Percentiles rank a stretch among this genome's conserved stretches.
phyloP scores from a whole-genome alignment of 1,140 invertebrate genomes.

The Epicauta chinensis region DNA sequence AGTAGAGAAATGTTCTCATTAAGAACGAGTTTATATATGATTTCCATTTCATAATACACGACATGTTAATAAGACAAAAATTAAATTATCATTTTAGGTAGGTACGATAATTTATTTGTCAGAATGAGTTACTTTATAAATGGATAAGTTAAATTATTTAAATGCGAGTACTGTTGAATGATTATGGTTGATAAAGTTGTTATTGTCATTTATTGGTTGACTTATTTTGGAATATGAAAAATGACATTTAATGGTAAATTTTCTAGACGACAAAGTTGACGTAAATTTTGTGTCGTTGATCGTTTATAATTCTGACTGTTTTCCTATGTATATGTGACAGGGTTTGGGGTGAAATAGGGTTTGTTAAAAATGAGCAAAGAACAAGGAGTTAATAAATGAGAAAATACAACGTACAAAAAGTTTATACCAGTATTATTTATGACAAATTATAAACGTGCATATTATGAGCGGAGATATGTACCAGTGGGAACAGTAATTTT shows the following conservation, averaged over 20 bases:
- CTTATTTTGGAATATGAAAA: too few relatives aligned
- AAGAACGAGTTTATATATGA: slow-evolving; percentile 14
- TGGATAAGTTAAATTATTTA: background rate
- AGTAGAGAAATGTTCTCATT: slow-evolving; percentile 11
- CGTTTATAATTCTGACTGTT: too few relatives aligned
- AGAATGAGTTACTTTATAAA: background rate
- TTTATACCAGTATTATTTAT: slow-evolving; percentile 16
- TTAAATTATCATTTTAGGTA: slow-evolving; percentile 9
- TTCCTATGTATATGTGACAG: too few relatives aligned
- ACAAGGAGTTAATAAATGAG: slow-evolving; percentile 9
- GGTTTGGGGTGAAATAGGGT: too few relatives aligned
- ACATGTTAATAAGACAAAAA: slow-evolving; percentile 16
- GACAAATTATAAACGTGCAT: slow-evolving; percentile 21
- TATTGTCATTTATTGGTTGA: too few relatives aligned
- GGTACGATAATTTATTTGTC: slow-evolving; percentile 10
- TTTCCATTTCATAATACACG: slow-evolving; percentile 11
- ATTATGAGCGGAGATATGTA: slow-evolving; percentile 14
- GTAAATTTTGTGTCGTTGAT: too few relatives aligned
- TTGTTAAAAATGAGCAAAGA: too few relatives aligned
- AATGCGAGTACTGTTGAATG: background rate
- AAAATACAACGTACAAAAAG: slow-evolving; percentile 13
- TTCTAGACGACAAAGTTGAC: too few relatives aligned
- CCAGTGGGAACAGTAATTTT: slow-evolving; percentile 17
- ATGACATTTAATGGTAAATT: too few relatives aligned
- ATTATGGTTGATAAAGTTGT: background rate